A percentile compares a stretch with the other conserved stretches of the same genome.
Evolutionary conservation across 2,113 vertebrate genomes (phyloP).

Genomic region (Addax nasomaculatus): DNA sequence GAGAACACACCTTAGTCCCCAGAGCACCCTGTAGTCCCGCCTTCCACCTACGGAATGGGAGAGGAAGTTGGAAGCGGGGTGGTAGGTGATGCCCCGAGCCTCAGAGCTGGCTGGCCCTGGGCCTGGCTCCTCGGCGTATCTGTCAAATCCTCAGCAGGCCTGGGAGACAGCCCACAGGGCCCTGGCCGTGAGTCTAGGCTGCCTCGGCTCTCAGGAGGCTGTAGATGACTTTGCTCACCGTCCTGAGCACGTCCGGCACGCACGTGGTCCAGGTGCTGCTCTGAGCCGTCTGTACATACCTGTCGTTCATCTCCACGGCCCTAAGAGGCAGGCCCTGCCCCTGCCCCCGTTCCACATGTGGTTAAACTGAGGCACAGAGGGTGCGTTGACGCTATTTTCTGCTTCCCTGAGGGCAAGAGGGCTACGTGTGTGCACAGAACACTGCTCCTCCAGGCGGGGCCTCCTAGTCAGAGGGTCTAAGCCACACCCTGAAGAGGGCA

Average conservation of each 20-base stretch:
- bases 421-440: not conserved
- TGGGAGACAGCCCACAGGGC: not conserved
- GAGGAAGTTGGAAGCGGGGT: not conserved
- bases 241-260: not conserved
- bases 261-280: not conserved
- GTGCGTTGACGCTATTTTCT: too few species aligned
- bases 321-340: not conserved
- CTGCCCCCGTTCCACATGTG: not conserved
- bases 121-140: not conserved
- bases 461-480: not conserved
- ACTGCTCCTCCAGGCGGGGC: not conserved
- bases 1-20: too few species aligned
- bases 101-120: not conserved
- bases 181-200: not conserved
- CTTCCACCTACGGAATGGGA: not conserved
- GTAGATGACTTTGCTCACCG: not conserved
- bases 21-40: not conserved
- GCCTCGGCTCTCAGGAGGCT: not conserved
- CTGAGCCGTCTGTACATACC: not conserved
- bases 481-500: not conserved
- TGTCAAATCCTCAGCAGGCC: not conserved
- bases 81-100: accelerated
- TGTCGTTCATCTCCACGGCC: not conserved
- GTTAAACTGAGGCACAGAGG: not conserved
- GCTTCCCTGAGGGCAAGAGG: not conserved